Evolutionary conservation across 2,797 vertebrate species (phyloP).

Genomic region (Lemur catta): DNA sequence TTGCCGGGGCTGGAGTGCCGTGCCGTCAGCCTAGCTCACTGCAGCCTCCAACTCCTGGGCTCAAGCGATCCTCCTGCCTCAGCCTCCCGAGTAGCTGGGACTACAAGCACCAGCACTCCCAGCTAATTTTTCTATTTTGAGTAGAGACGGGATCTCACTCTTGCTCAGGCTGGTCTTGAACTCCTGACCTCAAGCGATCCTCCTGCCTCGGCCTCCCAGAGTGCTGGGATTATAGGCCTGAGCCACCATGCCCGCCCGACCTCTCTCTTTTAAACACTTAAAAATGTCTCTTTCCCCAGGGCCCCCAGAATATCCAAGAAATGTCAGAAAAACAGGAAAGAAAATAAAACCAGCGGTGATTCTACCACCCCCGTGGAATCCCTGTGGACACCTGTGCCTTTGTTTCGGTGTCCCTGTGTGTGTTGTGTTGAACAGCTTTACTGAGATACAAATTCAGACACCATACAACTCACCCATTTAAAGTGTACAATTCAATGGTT

Average conservation of each 20-base stretch:
- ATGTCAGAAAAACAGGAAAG: not conserved
- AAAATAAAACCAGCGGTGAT: not conserved
- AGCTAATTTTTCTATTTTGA: not conserved
- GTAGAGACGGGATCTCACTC: not conserved
- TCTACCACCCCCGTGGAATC: not conserved
- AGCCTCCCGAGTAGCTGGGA: not conserved
- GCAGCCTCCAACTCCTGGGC: not conserved
- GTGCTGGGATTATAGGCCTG: not conserved
- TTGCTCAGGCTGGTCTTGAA: not conserved
- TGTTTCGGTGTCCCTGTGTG: not conserved
- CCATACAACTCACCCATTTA: not conserved
- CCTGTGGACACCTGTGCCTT: too few relatives aligned
- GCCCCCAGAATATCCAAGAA: fast-evolving
- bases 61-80: not conserved
- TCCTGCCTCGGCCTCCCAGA: not conserved
- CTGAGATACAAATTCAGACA: not conserved
- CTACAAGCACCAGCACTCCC: fast-evolving
- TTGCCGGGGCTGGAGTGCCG: fast-evolving
- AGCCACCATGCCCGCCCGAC: too few relatives aligned
- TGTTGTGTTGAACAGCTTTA: not conserved
- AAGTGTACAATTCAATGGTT: not conserved
- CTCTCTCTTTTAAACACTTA: not conserved
- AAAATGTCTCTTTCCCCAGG: not conserved
- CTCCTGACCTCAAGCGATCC: not conserved
- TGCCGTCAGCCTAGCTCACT: not conserved